These are phyloP conservation scores for Staurois parvus DNA, from an alignment of 2,797 vertebrate genomes.

Conservation along the genomic window DNA sequence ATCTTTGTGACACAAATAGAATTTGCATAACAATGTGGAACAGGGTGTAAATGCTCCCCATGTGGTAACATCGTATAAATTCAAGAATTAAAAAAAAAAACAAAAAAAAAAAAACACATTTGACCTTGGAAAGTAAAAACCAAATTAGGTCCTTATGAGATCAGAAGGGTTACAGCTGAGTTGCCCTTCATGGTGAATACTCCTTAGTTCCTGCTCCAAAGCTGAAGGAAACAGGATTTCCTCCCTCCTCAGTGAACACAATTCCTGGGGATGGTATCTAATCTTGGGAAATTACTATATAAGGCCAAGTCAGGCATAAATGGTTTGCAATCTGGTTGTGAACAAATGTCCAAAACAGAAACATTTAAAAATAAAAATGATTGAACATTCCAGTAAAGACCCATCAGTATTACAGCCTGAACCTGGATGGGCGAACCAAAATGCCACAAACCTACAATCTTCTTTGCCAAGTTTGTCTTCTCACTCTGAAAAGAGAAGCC, in stretches of 20 bases:
- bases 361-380: conserved; percentile 13
- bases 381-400: background rate
- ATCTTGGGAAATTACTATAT: conserved; percentile 76
- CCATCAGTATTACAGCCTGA: background rate
- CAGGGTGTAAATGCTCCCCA: too few species aligned
- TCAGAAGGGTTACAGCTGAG: conserved; percentile 43
- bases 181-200: conserved; percentile 44
- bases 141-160: background rate
- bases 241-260: conserved; percentile 65
- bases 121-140: background rate
- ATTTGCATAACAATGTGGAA: too few species aligned
- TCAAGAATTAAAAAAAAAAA: too few species aligned
- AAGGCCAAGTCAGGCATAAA: conserved; percentile 71
- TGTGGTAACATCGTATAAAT: too few species aligned
- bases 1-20: too few species aligned
- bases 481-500: too few species aligned
- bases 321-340: conserved; percentile 66
- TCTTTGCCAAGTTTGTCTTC: too few species aligned
- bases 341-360: conserved; percentile 39
- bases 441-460: background rate
- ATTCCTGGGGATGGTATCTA: conserved; percentile 75
- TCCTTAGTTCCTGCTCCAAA: conserved; percentile 44
- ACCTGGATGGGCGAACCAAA: background rate
- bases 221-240: conserved; percentile 40
- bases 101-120: too few species aligned